Base-by-base conservation (phyloP, 2,888 invertebrate species). In the Amblyteles armatorius region DNA sequence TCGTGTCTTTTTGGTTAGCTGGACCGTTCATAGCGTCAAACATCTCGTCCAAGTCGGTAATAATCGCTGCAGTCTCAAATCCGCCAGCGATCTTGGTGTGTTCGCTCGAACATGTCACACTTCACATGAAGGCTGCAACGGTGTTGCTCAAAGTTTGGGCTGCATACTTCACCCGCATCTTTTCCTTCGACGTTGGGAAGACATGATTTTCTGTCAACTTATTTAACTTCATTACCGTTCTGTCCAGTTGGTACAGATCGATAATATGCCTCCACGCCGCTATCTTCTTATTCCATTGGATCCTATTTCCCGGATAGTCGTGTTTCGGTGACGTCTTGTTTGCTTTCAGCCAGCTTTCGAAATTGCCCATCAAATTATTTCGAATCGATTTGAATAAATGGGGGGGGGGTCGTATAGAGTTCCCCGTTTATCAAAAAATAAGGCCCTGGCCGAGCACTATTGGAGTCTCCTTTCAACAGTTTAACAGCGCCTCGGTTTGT, bases 1-100 rank as follows among this genome's bases (percentile, higher is more conserved):
- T 80, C 1, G 13, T 4, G 4, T 55, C 80, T 13, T 73, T 65
- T 1, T 1, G 16, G 26, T 73, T 65, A n/a, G 80, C 73, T 3
- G 80, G 73, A 1, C 80, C 80, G 33, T 80, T 80, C 52, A 67
- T 72, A 0, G 29, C 26, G n/a, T 80, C 80, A n/a, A 80, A 80
- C 73, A 80, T 73, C 16, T 19, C 22, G 19, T 80, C 73, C 19
- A 80, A 16, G 9, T 55, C 72, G 3, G 11, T 3, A 13, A 80
- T 33, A 11, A 73, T 7, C 0, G 65, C n/a, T 7, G 55, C 80
- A 11, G 72, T 80, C 3, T 73, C 52, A 3, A 65, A 19, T 22
- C 63, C 79, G 19, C 63, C 52, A 13, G 50, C 11, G 3, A 76
- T 52, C 9, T 48, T 13, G 6, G 16, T 13, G 22, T 55, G 55